A percentile compares a stretch with the other conserved stretches of the same genome.
These are phyloP conservation scores for Lycia hirtaria DNA, from an alignment of 2,888 invertebrate genomes.

Conservation along the genomic window DNA sequence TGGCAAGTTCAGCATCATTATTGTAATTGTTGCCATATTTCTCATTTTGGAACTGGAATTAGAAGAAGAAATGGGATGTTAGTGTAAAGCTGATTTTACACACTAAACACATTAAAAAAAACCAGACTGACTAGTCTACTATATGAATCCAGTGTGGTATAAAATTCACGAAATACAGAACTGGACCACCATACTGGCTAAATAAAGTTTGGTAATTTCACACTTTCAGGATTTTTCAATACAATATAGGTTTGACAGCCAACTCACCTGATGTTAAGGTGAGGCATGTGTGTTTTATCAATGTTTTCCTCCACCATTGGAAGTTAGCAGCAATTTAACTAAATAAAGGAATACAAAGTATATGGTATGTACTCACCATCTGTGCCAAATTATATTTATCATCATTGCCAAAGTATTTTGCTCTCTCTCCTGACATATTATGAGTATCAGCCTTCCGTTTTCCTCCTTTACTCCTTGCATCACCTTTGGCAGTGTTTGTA, in stretches of 20 bases:
- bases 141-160: too few species aligned
- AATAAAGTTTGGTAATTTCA: too few species aligned
- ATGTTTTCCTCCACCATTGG: too few species aligned
- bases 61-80: neutral
- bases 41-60: slow-evolving; percentile 90
- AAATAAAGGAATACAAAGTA: neutral
- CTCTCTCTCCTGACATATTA: slow-evolving; percentile 88
- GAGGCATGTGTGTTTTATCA: too few species aligned
- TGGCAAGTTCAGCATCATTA: slow-evolving; percentile 92
- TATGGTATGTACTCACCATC: slow-evolving; percentile 85
- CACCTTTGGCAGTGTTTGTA: slow-evolving; percentile 67
- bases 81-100: neutral
- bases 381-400: slow-evolving; percentile 93
- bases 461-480: slow-evolving; percentile 71
- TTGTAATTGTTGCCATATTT: slow-evolving; percentile 92
- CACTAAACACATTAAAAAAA: too few species aligned
- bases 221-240: too few species aligned
- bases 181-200: too few species aligned
- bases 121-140: too few species aligned
- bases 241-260: too few species aligned
- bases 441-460: slow-evolving; percentile 90
- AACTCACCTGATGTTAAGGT: too few species aligned
- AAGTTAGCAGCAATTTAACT: neutral
- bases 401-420: slow-evolving; percentile 95
- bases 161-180: too few species aligned